Base-by-base conservation (phyloP, 2,113 vertebrate species). In the Rhinopomastus cyanomelas region DNA sequence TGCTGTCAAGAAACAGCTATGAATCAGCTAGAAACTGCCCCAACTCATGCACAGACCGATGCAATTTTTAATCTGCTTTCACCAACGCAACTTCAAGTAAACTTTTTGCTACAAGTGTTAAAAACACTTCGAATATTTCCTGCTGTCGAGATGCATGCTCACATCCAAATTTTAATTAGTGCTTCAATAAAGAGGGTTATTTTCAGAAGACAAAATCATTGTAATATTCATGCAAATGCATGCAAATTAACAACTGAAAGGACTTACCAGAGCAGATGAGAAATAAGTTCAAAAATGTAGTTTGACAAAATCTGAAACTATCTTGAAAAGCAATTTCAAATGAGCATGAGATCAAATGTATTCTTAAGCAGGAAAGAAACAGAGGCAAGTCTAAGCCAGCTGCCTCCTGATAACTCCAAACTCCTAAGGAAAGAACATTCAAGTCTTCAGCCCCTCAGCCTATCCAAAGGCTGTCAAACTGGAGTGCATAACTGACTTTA, bases 361-460 rank as follows among this genome's bases (percentile, higher is more conserved):
- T 57, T 90, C 52, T 86, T 86, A 89, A 72, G 62, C 61, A 72
- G 29, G 57, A 66, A 84, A 89, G 60, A 84, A 77, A 69, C 22
- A 75, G 44, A 72, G 18, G 21, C 46, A 90, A 88, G 29, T 57
- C 51, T 32, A 60, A 64, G 89, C 79, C 62, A 65, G 39, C 39
- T 60, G 56, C 36, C 83, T 36, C 27, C 46, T 32, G 16, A 0
- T 14, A 80, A 61, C 14, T 61, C 39, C 42, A 4, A 85, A 81
- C 8, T 36, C 62, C 9, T 2, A 15, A 37, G 34, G 26, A 85
- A 17, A 52, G 23, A 79, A 11, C 67, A 68, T 2, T 12, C 29
- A 34, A 59, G 12, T 16, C 16, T 16, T 36, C 67, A 88, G 60
- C 23, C 32, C 16, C 46, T 61, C 0, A 1, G 55, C n/a, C 69